Percentiles rank a stretch among this genome's conserved stretches.
Evolutionary conservation across 2,797 vertebrate species (phyloP).

Genomic region (Anolis apletophallus): DNA sequence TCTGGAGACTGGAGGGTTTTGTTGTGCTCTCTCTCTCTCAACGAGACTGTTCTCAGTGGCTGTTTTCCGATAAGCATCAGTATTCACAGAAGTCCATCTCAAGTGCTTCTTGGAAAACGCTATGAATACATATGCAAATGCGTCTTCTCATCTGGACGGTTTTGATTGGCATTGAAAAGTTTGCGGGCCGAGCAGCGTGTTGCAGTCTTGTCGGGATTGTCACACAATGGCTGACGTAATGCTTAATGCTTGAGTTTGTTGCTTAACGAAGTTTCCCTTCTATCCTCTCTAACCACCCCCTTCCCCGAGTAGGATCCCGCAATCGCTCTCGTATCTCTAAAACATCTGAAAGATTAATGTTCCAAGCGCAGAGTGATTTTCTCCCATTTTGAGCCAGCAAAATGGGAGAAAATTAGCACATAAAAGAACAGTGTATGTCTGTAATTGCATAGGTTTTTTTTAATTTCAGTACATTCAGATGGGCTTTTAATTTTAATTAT

Average conservation of each 20-base stretch:
- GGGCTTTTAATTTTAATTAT: not conserved
- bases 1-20: conserved; percentile 49
- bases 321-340: not conserved
- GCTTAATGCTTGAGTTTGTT: not conserved
- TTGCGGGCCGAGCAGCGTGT: conserved; percentile 15
- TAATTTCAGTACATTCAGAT: not conserved
- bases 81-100: conserved; percentile 61
- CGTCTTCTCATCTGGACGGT: conserved; percentile 44
- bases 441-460: not conserved
- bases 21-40: conserved; percentile 35
- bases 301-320: not conserved
- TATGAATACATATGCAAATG: conserved; percentile 63
- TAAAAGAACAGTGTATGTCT: not conserved
- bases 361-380: not conserved
- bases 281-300: not conserved
- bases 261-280: not conserved
- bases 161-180: conserved; percentile 57
- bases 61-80: conserved; percentile 65
- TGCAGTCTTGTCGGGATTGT: conserved; percentile 5
- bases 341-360: not conserved
- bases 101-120: conserved; percentile 59
- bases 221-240: not conserved
- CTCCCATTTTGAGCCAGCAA: not conserved
- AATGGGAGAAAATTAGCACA: not conserved
- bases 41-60: conserved; percentile 50